Evolutionary conservation across 2,888 invertebrate species (phyloP).

Genomic region (Pristionchus entomophagus): DNA sequence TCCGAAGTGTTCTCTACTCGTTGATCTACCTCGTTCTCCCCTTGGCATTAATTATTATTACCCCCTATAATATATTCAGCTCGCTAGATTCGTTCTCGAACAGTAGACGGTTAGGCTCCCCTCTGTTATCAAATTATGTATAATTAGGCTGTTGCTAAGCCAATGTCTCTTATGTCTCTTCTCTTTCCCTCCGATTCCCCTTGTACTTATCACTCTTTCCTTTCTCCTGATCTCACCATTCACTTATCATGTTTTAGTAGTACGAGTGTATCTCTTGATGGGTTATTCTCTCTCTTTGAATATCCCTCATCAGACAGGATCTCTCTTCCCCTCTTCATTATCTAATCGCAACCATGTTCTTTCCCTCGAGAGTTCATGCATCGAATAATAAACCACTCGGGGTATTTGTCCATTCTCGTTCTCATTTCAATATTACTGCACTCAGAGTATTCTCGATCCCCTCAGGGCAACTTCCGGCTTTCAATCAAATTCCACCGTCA

Average conservation of each 20-base stretch:
- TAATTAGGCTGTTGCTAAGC: background rate
- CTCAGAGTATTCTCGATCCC: background rate
- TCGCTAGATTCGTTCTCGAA: no score
- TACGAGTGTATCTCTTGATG: background rate
- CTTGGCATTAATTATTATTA: background rate
- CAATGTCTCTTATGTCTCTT: no score
- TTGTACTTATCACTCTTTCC: background rate
- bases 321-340: background rate
- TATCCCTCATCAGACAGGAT: background rate
- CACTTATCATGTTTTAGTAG: constrained; percentile 19
- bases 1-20: no score
- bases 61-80: background rate
- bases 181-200: background rate
- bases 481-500: constrained; percentile 13
- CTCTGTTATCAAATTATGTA: background rate
- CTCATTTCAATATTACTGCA: background rate
- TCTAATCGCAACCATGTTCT: background rate
- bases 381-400: constrained; percentile 15
- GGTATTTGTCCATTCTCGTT: background rate
- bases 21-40: background rate
- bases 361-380: background rate
- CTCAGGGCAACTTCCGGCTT: background rate
- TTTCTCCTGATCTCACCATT: background rate
- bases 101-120: background rate
- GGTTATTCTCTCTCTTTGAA: no score